These are phyloP conservation scores for Sphaerodactylus townsendi DNA, from an alignment of 2,113 vertebrate species.

Conservation along the genomic window DNA sequence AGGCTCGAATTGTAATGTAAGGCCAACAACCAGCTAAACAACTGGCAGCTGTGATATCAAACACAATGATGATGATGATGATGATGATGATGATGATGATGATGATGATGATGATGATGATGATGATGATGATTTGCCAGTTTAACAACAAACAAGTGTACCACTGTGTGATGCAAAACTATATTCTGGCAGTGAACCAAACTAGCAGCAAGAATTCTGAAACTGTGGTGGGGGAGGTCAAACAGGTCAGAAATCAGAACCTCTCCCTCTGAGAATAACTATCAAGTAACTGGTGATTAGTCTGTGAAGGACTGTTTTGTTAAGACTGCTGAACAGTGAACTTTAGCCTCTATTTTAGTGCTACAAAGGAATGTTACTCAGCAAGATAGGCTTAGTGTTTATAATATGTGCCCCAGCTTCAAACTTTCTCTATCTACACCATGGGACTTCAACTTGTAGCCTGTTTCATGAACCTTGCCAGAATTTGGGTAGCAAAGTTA, in stretches of 20 bases:
- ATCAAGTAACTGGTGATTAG: conserved; percentile 22
- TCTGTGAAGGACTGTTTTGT: background rate
- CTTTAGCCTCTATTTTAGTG: conserved; percentile 20
- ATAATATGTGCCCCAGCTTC: background rate
- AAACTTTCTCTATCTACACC: background rate
- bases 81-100: no score
- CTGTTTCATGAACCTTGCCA: background rate
- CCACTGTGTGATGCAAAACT: rapidly evolving
- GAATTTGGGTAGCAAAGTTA: background rate
- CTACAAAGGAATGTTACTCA: background rate
- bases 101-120: no score
- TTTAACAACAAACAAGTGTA: conserved; percentile 9
- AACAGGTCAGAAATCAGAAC: conserved; percentile 26
- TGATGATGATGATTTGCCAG: no score
- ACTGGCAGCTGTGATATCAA: no score
- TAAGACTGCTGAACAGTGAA: conserved; percentile 37
- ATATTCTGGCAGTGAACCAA: background rate
- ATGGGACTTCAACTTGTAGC: background rate
- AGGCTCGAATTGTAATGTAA: no score
- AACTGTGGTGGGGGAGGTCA: conserved; percentile 27
- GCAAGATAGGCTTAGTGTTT: background rate
- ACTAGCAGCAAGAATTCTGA: conserved; percentile 20
- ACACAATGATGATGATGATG: no score
- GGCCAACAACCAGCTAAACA: no score
- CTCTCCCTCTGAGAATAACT: conserved; percentile 37